These are phyloP conservation scores for Eilema caniola DNA, from an alignment of 2,888 invertebrate species.

Conservation along the genomic window DNA sequence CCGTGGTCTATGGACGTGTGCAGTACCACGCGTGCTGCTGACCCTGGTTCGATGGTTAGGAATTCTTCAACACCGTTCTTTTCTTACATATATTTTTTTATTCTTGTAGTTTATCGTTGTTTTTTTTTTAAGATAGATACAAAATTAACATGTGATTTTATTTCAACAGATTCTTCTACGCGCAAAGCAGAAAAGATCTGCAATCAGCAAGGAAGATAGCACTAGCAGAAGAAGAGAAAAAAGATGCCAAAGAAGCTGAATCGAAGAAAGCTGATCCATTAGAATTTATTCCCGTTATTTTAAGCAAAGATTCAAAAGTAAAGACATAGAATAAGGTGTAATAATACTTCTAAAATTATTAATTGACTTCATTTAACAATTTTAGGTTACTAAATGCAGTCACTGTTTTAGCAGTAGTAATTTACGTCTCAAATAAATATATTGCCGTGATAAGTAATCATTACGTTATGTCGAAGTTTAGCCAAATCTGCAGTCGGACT, in stretches of 20 bases:
- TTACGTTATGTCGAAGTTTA: no score
- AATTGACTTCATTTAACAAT: no score
- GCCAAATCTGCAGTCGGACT: no score
- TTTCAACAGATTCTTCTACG: slow-evolving; percentile 69
- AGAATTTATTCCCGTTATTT: slow-evolving; percentile 32
- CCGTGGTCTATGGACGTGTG: no score
- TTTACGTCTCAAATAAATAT: not conserved
- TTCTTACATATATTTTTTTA: no score
- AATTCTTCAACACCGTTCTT: no score
- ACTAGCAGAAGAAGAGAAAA: slow-evolving; percentile 69
- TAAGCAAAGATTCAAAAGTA: slow-evolving; percentile 23
- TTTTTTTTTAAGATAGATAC: not conserved
- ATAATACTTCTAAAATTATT: no score
- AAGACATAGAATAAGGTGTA: slow-evolving; percentile 30
- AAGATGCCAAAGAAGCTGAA: slow-evolving; percentile 56
- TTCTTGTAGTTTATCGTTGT: no score
- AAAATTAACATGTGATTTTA: not conserved
- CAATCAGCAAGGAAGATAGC: slow-evolving; percentile 68
- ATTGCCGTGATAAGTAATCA: not conserved
- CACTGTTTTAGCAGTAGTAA: not conserved
- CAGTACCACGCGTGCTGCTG: no score
- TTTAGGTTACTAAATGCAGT: no score
- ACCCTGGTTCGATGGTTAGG: no score
- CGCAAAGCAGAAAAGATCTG: slow-evolving; percentile 62
- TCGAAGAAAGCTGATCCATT: slow-evolving; percentile 52